A percentile compares a stretch with the other conserved stretches of the same genome.
Conservation (phyloP, 1,140 invertebrate species). For the Drosophila yakuba region DNA sequence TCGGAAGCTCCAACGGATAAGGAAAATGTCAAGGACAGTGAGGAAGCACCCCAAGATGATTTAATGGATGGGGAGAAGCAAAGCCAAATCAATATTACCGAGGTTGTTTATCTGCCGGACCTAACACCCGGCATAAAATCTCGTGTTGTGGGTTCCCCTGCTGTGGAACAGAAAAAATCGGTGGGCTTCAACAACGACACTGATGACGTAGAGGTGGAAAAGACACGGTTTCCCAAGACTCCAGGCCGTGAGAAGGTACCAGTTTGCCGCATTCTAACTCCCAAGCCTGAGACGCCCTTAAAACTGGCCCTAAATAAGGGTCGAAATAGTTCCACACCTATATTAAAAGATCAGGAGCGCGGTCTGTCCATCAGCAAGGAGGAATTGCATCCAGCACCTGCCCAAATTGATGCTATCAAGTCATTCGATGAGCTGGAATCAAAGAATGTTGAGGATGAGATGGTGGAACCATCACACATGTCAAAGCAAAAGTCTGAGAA, state of each 20-base stretch:
- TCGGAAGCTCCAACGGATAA: not conserved
- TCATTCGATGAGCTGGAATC: conserved; percentile 21
- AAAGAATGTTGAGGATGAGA: not conserved
- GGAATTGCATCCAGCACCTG: conserved; percentile 22
- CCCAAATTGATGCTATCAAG: conserved; percentile 51
- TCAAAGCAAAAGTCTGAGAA: conserved; percentile 9
- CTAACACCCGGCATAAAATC: conserved; percentile 2
- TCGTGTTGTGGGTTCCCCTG: not conserved
- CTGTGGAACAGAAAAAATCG: conserved; percentile 16
- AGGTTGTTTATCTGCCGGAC: not conserved
- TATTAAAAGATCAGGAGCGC: conserved; percentile 28
- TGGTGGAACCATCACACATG: not conserved
- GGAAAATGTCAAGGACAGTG: no score
- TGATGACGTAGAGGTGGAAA: conserved; percentile 15
- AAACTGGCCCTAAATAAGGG: conserved; percentile 31
- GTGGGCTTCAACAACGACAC: conserved; percentile 39
- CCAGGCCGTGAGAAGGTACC: conserved; percentile 39
- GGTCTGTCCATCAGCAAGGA: not conserved
- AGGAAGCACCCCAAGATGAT: not conserved
- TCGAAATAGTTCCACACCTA: conserved; percentile 61
- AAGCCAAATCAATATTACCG: not conserved
- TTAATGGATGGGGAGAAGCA: not conserved
- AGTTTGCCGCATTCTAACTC: not conserved
- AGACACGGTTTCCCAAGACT: conserved; percentile 65
- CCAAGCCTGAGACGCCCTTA: not conserved